A percentile compares a stretch with the other conserved stretches of the same genome.
These are phyloP conservation scores for Otis tarda DNA, from an alignment of 2,113 vertebrate species.

Conservation along the genomic window DNA sequence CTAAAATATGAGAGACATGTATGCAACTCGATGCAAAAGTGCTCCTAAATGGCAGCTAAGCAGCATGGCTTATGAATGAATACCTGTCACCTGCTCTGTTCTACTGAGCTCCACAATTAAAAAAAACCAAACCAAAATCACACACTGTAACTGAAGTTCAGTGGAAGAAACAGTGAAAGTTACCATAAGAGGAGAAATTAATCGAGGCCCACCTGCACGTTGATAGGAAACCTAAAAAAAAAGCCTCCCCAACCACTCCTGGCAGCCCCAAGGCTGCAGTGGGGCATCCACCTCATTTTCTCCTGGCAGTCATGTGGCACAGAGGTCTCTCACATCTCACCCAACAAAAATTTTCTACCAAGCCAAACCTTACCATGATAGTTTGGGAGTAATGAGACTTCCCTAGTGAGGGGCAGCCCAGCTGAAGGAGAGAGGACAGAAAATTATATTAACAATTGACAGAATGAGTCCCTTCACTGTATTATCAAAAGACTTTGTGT, in stretches of 20 bases:
- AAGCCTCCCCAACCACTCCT: neutral
- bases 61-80: neutral
- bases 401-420: neutral
- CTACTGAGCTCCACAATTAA: neutral
- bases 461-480: neutral
- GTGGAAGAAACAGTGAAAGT: neutral
- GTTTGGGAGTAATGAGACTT: neutral
- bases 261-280: neutral
- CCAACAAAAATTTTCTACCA: neutral
- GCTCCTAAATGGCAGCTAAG: neutral
- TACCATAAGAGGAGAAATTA: neutral
- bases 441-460: neutral
- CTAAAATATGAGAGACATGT: neutral
- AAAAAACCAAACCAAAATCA: neutral
- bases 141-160: neutral
- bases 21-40: accelerated
- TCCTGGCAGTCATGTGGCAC: accelerated
- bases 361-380: accelerated
- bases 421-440: neutral
- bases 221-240: neutral
- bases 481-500: neutral
- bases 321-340: neutral
- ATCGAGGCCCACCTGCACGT: neutral
- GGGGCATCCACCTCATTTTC: neutral
- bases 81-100: neutral